Base-by-base conservation (phyloP, 2,113 vertebrate genomes). In the Dasyornis broadbenti region DNA sequence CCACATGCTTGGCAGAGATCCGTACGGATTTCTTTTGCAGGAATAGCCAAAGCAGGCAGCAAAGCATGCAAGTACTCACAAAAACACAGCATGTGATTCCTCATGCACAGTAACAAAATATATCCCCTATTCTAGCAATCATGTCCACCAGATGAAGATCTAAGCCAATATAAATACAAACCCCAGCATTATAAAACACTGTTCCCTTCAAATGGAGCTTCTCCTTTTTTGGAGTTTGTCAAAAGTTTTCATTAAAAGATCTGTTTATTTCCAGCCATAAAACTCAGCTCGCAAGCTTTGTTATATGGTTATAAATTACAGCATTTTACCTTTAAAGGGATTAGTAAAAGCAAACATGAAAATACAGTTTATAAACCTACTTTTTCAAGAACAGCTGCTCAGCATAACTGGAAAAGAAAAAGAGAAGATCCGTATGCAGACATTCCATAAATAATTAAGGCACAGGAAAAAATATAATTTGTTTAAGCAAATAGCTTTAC, bases 331-430 rank as follows among this genome's bases (percentile, higher is more conserved):
- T 95, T 96, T 86, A 78, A 89, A 86, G 53, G 31, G 61, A 93
- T 97, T 96, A 95, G 93, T 82, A 81, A 86, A 93, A 94, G 81
- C 60, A 97, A 90, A 84, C 84, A 94, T 49, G 49, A 75, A 92
- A 93, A 82, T 20, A 69, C 45, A 72, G 72, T 88, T 95, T 95
- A 90, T 86, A 96, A 96, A 98, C 97, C 91, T 97, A 98, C 97
- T 97, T 98, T 95, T 96, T 95, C 64, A 78, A 66, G 76, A 97
- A 97, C 61, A 97, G 89, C 73, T 94, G 88, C 86, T 97, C 94
- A 91, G 95, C 94, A 95, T 82, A 97, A 93, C 98, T 98, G 93
- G 39, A 53, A 82, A 61, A 91, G 95, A 88, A 93, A 87, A 87
- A 54, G 75, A 95, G 77, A 82, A 87, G n/a, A 95, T 66, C 54